These are phyloP conservation scores for Leucoraja ocellata DNA, from an alignment of 2,797 vertebrate genomes.

Conservation along the genomic window DNA sequence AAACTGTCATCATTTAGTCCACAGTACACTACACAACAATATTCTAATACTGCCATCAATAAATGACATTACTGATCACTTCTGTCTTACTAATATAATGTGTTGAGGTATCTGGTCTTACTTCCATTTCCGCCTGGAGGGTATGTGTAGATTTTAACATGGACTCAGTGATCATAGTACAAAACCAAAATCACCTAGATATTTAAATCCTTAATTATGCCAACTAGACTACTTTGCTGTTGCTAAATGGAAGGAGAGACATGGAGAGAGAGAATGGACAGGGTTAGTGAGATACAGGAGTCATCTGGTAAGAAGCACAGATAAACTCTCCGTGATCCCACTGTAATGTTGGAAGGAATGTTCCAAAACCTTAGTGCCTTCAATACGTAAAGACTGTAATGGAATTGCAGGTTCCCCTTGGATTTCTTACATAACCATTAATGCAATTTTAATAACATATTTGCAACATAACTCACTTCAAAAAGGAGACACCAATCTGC, in stretches of 20 bases:
- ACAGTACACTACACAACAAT: background rate
- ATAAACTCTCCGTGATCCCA: background rate
- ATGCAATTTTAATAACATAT: conserved; percentile 4
- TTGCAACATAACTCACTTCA: background rate
- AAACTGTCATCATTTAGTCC: background rate
- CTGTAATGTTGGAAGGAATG: background rate
- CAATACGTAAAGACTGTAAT: background rate
- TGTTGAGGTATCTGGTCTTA: background rate
- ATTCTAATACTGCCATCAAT: background rate
- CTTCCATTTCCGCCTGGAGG: background rate
- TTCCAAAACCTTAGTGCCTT: background rate
- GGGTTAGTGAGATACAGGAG: background rate
- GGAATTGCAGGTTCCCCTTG: background rate
- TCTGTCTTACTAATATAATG: conserved; percentile 18
- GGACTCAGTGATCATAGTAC: background rate
- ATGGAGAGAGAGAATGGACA: background rate
- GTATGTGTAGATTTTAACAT: background rate
- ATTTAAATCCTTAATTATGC: background rate
- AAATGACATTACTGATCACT: background rate
- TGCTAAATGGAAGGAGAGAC: background rate
- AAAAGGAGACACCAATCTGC: conserved; percentile 10
- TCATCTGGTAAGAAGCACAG: background rate
- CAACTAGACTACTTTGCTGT: background rate
- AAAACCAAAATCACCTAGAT: background rate
- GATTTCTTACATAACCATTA: conserved; percentile 6